phyloP scores from a whole-genome alignment of 2,797 vertebrate genomes.

The Hozukius guyotensis region DNA sequence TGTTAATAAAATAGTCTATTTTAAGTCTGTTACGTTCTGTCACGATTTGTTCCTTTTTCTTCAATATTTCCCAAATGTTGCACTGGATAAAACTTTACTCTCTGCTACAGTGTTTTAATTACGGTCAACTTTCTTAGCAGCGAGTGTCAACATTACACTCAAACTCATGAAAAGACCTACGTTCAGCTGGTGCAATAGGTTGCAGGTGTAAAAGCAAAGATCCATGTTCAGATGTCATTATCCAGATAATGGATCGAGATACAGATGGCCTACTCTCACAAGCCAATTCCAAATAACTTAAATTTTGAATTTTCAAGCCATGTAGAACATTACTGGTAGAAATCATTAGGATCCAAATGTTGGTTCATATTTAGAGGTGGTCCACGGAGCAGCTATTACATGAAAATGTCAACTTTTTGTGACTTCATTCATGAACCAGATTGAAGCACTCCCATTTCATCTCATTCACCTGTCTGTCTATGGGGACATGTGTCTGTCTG shows the following conservation, averaged over 20 bases:
- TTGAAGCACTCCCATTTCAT: conserved; percentile 32
- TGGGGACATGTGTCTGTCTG: conserved; percentile 23
- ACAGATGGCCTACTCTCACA: not conserved
- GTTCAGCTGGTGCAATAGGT: not conserved
- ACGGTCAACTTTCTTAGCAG: not conserved
- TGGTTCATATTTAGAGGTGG: too few relatives aligned
- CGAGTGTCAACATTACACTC: not conserved
- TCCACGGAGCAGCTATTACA: not conserved
- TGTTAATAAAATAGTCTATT: not conserved
- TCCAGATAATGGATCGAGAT: not conserved
- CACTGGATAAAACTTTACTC: too few relatives aligned
- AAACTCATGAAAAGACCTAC: too few relatives aligned
- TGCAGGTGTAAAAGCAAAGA: not conserved
- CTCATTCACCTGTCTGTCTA: conserved; percentile 44
- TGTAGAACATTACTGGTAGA: not conserved
- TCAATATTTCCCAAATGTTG: not conserved
- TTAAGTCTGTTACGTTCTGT: too few relatives aligned
- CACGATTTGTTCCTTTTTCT: not conserved
- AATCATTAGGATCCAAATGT: not conserved
- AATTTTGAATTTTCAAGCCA: not conserved
- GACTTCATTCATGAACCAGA: not conserved
- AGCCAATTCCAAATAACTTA: not conserved
- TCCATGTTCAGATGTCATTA: not conserved
- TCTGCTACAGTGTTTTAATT: too few relatives aligned
- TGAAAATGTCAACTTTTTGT: conserved; percentile 1